These are phyloP conservation scores for Euzophera pinguis DNA, from an alignment of 2,888 invertebrate species.

Conservation along the genomic window DNA sequence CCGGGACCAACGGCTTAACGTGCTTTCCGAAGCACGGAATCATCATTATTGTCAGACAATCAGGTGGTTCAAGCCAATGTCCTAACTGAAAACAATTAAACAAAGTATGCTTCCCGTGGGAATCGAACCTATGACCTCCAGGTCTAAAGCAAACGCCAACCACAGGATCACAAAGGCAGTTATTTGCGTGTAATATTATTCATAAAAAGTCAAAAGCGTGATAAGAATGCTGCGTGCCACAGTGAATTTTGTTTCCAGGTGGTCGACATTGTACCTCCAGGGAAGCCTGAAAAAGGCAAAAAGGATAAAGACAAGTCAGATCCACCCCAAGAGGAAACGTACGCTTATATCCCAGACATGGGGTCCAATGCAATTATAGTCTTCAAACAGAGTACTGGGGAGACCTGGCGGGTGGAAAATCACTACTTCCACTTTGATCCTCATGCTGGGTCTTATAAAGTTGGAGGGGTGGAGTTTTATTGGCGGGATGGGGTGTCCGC, in stretches of 20 bases:
- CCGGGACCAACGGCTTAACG: no score
- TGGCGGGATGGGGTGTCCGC: conserved; percentile 91
- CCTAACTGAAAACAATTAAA: no score
- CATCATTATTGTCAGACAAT: no score
- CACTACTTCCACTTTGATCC: conserved; percentile 90
- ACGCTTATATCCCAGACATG: conserved; percentile 87
- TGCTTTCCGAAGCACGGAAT: no score
- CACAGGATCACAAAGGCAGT: no score
- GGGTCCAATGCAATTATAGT: conserved; percentile 86
- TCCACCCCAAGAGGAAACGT: conserved; percentile 70
- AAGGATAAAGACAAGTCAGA: background rate
- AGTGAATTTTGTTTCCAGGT: conserved; percentile 55
- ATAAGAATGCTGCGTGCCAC: no score
- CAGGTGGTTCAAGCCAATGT: no score
- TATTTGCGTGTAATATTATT: no score
- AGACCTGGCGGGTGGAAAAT: conserved; percentile 87
- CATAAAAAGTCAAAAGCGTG: no score
- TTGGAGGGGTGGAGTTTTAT: conserved; percentile 88
- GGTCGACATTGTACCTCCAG: conserved; percentile 76
- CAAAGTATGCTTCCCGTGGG: no score
- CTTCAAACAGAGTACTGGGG: conserved; percentile 82
- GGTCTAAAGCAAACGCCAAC: no score
- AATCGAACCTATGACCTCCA: no score
- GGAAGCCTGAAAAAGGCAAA: background rate
- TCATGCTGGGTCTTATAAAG: conserved; percentile 83